Evolutionary conservation across 1,140 invertebrate species (phyloP).

Genomic region (Solenopsis invicta): DNA sequence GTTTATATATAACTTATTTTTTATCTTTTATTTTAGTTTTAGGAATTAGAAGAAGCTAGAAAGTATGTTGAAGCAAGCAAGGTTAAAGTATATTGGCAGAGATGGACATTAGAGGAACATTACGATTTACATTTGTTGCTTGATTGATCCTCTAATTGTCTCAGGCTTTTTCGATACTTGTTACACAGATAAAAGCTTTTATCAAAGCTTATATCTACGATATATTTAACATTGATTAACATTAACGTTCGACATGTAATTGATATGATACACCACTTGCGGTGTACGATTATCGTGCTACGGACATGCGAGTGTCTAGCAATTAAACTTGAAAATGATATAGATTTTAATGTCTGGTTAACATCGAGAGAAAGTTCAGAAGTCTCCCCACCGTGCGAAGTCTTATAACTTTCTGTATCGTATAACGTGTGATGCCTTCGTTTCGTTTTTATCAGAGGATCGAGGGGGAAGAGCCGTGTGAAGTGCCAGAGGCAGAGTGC

Average conservation of each 20-base stretch:
- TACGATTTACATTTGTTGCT: background rate
- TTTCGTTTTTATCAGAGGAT: conserved; percentile 56
- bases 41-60: too few relatives aligned
- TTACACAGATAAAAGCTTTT: background rate
- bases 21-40: too few relatives aligned
- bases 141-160: background rate
- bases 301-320: background rate
- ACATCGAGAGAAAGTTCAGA: conserved; percentile 15
- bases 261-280: background rate
- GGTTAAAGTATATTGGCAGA: too few relatives aligned
- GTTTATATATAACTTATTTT: too few relatives aligned
- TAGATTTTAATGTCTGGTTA: background rate
- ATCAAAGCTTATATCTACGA: background rate
- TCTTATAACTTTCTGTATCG: background rate
- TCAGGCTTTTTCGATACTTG: background rate
- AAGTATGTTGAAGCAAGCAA: too few relatives aligned
- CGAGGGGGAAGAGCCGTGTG: conserved; percentile 38
- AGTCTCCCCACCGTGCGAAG: conserved; percentile 36
- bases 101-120: background rate
- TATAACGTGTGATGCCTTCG: conserved; percentile 20
- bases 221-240: background rate
- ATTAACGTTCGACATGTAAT: background rate
- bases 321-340: background rate
- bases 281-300: background rate
- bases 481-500: conserved; percentile 44